Evolutionary conservation across 37 sponge, comb jelly and placozoan species (phyloP).

Genomic region (Eunapius fragilis): DNA sequence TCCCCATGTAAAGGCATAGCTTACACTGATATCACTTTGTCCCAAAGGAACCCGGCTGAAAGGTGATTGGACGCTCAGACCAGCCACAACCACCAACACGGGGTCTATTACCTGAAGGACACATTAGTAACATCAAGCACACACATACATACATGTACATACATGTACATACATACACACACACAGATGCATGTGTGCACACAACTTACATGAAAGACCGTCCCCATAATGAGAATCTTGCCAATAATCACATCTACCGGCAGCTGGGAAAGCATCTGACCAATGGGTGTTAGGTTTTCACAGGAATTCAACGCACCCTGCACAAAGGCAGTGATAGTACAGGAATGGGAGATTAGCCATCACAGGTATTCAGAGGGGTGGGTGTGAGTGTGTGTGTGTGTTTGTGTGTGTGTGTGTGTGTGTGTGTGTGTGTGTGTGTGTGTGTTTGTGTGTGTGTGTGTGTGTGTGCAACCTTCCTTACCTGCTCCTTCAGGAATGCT

Average conservation of each 20-base stretch:
- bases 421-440: no score
- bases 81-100: constrained; percentile 86
- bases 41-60: constrained; percentile 66
- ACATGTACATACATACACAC: neutral
- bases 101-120: constrained; percentile 78
- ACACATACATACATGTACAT: no score
- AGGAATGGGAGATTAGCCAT: no score
- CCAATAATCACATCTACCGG: constrained; percentile 95
- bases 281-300: constrained; percentile 79
- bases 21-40: constrained; percentile 57
- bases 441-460: no score
- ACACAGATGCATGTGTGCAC: neutral
- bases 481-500: constrained; percentile 77
- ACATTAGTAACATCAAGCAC: no score
- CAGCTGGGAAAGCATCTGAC: constrained; percentile 87
- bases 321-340: no score
- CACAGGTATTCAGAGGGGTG: no score
- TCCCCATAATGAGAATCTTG: constrained; percentile 92
- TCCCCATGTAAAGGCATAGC: no score
- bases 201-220: constrained; percentile 74
- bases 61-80: constrained; percentile 91
- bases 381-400: no score
- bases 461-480: no score
- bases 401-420: no score
- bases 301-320: constrained; percentile 64